A percentile compares a stretch with the other conserved stretches of the same genome.
Evolutionary conservation across 2,888 invertebrate species (phyloP).

Genomic region (Hydroisotoma schaefferi): DNA sequence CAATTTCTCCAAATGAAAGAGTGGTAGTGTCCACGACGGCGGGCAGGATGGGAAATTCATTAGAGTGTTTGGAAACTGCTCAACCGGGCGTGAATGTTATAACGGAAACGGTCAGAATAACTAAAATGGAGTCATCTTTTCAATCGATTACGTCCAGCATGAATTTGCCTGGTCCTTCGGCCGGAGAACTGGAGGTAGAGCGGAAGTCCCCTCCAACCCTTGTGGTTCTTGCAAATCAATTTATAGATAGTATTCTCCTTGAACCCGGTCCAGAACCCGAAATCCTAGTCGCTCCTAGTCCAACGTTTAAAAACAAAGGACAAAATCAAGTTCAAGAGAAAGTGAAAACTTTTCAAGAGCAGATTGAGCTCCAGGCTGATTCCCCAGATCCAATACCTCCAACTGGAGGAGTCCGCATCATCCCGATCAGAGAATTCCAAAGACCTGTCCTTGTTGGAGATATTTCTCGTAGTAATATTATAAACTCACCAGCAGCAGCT

Average conservation of each 20-base stretch:
- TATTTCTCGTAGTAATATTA: no score
- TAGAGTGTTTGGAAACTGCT: no score
- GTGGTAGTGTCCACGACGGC: no score
- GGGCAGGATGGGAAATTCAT: no score
- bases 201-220: not conserved
- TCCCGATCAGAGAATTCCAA: conserved; percentile 26
- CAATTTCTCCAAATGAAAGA: no score
- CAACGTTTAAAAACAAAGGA: conserved; percentile 38
- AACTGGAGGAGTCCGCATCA: conserved; percentile 35
- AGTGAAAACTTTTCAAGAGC: conserved; percentile 37
- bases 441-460: no score
- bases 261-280: conserved; percentile 62
- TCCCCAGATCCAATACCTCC: conserved; percentile 13
- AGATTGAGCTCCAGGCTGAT: conserved; percentile 6
- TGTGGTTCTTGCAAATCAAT: not conserved
- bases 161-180: no score
- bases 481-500: no score
- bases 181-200: no score
- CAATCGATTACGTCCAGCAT: not conserved
- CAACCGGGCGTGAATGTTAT: no score
- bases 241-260: not conserved
- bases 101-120: not conserved
- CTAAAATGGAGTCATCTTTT: not conserved
- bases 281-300: conserved; percentile 62
- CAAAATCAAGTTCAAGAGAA: conserved; percentile 37